These are phyloP conservation scores for Saccopteryx leptura DNA, from an alignment of 2,113 vertebrate species.

Conservation along the genomic window DNA sequence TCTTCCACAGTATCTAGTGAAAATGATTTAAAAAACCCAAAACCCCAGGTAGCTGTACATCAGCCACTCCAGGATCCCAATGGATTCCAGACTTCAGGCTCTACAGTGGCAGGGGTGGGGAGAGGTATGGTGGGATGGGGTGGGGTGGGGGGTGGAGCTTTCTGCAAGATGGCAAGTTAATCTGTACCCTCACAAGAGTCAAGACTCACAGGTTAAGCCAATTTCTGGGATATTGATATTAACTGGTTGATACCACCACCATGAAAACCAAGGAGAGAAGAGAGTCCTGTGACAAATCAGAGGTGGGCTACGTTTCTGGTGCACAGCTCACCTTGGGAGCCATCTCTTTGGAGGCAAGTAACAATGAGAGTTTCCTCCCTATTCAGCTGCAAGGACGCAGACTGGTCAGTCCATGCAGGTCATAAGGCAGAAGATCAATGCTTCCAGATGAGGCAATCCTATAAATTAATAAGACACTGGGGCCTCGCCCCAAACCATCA, in stretches of 20 bases:
- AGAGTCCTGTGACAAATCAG: background rate
- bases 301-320: background rate
- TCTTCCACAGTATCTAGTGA: background rate
- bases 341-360: background rate
- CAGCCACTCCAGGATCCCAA: background rate
- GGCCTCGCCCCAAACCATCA: background rate
- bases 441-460: constrained; percentile 64
- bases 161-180: background rate
- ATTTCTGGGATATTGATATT: background rate
- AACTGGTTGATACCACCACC: background rate
- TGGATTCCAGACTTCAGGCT: background rate
- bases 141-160: background rate
- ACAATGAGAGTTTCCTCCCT: background rate
- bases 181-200: background rate
- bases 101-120: background rate
- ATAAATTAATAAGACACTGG: constrained; percentile 24
- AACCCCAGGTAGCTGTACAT: background rate
- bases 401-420: background rate
- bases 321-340: background rate
- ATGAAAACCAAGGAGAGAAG: background rate
- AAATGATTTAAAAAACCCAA: background rate
- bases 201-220: background rate
- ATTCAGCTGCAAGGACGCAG: background rate
- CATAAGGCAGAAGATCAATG: background rate
- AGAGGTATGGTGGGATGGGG: background rate